Conservation (phyloP, 1,140 invertebrate genomes). For the Stegodyphus mimosarum region DNA sequence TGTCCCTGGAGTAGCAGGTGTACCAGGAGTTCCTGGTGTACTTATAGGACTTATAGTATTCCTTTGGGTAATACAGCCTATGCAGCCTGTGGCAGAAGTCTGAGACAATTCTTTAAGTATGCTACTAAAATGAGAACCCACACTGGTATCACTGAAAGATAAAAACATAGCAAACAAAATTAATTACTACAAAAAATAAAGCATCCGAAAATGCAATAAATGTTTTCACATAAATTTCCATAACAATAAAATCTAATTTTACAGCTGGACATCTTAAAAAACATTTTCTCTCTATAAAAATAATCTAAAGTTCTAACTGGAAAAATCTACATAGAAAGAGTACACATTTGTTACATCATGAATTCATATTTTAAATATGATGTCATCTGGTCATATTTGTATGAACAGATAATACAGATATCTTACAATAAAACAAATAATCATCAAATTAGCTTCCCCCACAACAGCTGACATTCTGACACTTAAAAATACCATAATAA, state of each 20-base stretch:
- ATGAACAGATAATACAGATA: too few relatives aligned
- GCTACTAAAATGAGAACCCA: slow-evolving; percentile 72
- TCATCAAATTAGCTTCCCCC: too few relatives aligned
- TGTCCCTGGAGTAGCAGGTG: slow-evolving; percentile 69
- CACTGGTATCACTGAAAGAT: slow-evolving; percentile 75
- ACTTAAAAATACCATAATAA: too few relatives aligned
- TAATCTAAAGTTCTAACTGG: too few relatives aligned
- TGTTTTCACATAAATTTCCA: background rate
- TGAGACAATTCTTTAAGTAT: slow-evolving; percentile 74
- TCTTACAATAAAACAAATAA: too few relatives aligned
- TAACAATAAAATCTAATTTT: background rate
- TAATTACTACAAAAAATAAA: background rate
- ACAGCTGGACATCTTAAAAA: background rate
- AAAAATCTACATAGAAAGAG: too few relatives aligned
- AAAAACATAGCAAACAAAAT: background rate
- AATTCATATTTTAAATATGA: too few relatives aligned
- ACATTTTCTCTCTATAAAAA: too few relatives aligned
- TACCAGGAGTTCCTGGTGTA: slow-evolving; percentile 65
- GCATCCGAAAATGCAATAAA: background rate
- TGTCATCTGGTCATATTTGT: too few relatives aligned
- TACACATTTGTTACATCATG: too few relatives aligned
- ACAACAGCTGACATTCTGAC: too few relatives aligned
- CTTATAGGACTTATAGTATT: slow-evolving; percentile 61
- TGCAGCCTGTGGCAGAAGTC: slow-evolving; percentile 69
- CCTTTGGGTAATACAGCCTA: slow-evolving; percentile 61